A percentile compares a stretch with the other conserved stretches of the same genome.
Conservation (phyloP, 1,140 invertebrate species). For the Metaphire vulgaris region DNA sequence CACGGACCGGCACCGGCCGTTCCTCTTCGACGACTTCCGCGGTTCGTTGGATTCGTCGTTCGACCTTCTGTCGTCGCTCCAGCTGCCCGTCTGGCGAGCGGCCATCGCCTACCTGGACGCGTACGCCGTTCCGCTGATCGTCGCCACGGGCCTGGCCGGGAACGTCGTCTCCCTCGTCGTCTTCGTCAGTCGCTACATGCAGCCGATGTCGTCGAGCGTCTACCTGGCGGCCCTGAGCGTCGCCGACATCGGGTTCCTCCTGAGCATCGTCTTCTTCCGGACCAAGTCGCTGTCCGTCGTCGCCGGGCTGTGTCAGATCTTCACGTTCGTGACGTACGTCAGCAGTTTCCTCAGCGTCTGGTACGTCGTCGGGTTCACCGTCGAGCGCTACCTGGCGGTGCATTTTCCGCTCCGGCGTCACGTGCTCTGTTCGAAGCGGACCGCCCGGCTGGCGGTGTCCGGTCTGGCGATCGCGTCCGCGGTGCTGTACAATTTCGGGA, state of each 20-base stretch:
- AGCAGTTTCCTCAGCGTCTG: conserved; percentile 49
- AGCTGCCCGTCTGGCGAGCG: background rate
- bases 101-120: conserved; percentile 10
- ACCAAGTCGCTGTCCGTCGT: conserved; percentile 51
- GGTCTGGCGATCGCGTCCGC: conserved; percentile 31
- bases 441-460: conserved; percentile 31
- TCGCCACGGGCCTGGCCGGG: conserved; percentile 1
- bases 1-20: too few relatives aligned
- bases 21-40: too few relatives aligned
- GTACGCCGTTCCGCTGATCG: conserved; percentile 14
- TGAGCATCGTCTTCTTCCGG: conserved; percentile 56
- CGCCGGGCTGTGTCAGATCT: conserved; percentile 47
- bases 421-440: conserved; percentile 37
- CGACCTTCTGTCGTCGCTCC: too few relatives aligned
- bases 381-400: conserved; percentile 48
- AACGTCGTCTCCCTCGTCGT: conserved; percentile 38
- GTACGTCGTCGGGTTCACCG: conserved; percentile 49
- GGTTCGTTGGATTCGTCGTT: too few relatives aligned
- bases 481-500: conserved; percentile 33
- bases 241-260: conserved; percentile 57
- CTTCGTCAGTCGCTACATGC: conserved; percentile 57
- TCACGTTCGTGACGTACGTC: conserved; percentile 44
- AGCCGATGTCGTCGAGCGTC: conserved; percentile 58
- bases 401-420: conserved; percentile 43
- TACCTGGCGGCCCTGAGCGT: conserved; percentile 58